Percentiles rank a stretch among this genome's conserved stretches.
Conservation (phyloP, 2,113 vertebrate species). For the Paratilapia polleni region DNA sequence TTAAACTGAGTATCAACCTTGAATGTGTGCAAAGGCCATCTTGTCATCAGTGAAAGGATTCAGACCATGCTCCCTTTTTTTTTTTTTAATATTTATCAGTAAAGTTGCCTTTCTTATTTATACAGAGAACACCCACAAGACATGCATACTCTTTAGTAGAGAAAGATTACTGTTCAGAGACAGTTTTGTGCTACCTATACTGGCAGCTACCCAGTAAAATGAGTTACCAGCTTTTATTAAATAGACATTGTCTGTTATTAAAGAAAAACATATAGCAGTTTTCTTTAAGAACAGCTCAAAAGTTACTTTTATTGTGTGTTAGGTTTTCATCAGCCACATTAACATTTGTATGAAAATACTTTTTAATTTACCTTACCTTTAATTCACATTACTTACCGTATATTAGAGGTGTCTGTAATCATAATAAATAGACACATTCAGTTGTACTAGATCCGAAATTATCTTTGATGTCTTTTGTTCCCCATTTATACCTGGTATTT, state of each 20-base stretch:
- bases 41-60: not conserved
- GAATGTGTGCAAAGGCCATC: not conserved
- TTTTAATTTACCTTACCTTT: not conserved
- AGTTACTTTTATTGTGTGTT: not conserved
- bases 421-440: not conserved
- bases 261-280: not conserved
- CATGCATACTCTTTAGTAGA: not conserved
- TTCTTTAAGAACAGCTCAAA: not conserved
- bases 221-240: not conserved
- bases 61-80: not conserved
- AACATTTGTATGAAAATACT: not conserved
- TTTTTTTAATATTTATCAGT: slow-evolving; percentile 1
- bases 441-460: not conserved
- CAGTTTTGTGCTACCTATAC: fast-evolving
- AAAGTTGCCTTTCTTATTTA: not conserved
- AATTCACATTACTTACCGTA: not conserved
- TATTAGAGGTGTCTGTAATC: not conserved
- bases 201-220: not conserved
- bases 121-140: not conserved
- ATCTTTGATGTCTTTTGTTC: not conserved
- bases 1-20: slow-evolving; percentile 14
- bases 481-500: not conserved
- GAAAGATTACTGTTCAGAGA: not conserved
- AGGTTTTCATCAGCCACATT: not conserved
- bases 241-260: not conserved